Evolutionary conservation across 1,140 invertebrate species (phyloP), one percentile per base, ranked within the genome.

Genomic region (Vanessa tameamea): DNA sequence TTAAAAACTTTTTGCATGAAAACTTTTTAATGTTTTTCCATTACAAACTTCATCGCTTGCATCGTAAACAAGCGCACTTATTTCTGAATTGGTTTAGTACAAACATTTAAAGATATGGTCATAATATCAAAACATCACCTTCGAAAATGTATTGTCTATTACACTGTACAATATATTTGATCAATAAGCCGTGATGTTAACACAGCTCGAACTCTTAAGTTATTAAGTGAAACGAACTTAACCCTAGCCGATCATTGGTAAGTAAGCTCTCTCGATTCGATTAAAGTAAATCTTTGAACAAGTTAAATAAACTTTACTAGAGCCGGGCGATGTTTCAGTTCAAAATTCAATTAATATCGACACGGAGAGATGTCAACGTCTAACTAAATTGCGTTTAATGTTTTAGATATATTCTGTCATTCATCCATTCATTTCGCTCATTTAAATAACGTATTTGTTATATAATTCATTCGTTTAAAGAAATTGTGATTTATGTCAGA

Each of bases 251-350:
- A 82, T 86, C 83, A 87, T 86, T 82, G 82, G 82, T 82, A 87
- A 87, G 85, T 85, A 84, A 87, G 84, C 69, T 26, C 72, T 73
- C 73, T 67, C 82, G 80, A 89, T 87, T 85, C 80, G 81, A 89
- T 88, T 88, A 85, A 79, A 80, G 51, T 65, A 74, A 89, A 88
- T 89, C 87, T 86, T 87, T 68, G 53, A 66, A 66, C 55, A 43
- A 75, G 67, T 75, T 75, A 64, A 67, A 69, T 64, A 66, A 71
- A 71, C 63, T 78, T 81, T 43, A 55, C 16, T 23, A 61, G 51
- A 20, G 59, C 65, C 65, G 51, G 51, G 15, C 50, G 65, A 69
- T 51, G 59, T 64, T 51, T 23, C n/a, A 55, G 48, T 48, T 55
- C 59, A 37, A 64, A 70, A 73, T 64, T 68, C 59, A 73, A 73